Conservation (phyloP, 2,888 invertebrate genomes). For the Ormyrus labotus region DNA sequence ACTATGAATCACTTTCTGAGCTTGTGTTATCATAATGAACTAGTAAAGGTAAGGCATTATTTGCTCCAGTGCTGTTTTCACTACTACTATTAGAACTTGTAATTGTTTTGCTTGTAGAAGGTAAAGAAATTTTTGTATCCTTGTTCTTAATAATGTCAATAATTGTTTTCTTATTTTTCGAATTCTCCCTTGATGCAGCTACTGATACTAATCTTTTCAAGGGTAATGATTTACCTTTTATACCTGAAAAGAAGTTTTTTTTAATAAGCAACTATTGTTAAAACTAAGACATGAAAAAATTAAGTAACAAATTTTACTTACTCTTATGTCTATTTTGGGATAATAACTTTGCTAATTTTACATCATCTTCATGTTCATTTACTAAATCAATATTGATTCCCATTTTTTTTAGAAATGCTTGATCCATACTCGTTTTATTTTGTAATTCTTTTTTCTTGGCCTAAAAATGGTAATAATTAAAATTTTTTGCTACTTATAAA, state of each 20-base stretch:
- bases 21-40: conserved; percentile 73
- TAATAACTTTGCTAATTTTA: conserved; percentile 86
- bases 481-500: conserved; percentile 54
- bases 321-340: conserved; percentile 81
- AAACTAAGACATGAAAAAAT: neutral
- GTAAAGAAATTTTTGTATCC: conserved; percentile 41
- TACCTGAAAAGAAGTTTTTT: conserved; percentile 58
- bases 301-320: conserved; percentile 61
- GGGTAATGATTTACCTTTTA: conserved; percentile 59
- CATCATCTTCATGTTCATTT: conserved; percentile 88
- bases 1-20: conserved; percentile 70
- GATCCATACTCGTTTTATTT: conserved; percentile 82
- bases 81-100: conserved; percentile 53
- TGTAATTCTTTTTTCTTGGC: conserved; percentile 86
- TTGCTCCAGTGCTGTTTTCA: conserved; percentile 9
- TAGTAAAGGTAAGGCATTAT: conserved; percentile 60
- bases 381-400: conserved; percentile 87
- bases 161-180: conserved; percentile 51
- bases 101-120: conserved; percentile 50
- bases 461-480: conserved; percentile 72
- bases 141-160: conserved; percentile 33
- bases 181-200: conserved; percentile 63
- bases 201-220: conserved; percentile 67
- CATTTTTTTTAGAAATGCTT: conserved; percentile 83
- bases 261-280: conserved; percentile 13